A percentile compares a stretch with the other conserved stretches of the same genome.
Conservation (phyloP, 1,140 invertebrate genomes). For the Galendromus occidentalis region DNA sequence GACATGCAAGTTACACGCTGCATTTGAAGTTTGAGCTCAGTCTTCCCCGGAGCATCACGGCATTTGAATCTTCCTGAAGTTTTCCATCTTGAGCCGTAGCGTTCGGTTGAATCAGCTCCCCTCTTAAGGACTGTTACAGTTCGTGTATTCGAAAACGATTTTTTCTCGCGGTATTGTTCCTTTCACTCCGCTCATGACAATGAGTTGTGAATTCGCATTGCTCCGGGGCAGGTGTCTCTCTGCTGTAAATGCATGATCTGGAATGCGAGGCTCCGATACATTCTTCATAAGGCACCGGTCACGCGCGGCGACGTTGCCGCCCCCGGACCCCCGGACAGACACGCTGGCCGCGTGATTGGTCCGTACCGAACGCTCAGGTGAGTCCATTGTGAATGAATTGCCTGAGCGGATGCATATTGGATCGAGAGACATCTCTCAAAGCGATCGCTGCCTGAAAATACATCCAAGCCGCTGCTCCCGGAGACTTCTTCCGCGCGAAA, state of each 20-base stretch:
- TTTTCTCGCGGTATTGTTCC: neutral
- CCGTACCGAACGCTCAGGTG: too few species aligned
- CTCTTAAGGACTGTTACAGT: neutral
- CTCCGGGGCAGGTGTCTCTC: neutral
- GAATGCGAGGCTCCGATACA: constrained; percentile 10
- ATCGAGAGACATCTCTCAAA: too few species aligned
- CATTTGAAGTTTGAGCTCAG: constrained; percentile 7
- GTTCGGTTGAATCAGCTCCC: neutral
- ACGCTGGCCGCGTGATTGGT: too few species aligned
- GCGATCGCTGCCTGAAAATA: too few species aligned
- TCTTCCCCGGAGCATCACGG: neutral
- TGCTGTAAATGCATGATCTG: constrained; percentile 11
- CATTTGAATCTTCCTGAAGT: neutral
- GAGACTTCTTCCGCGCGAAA: too few species aligned
- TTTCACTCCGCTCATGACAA: neutral
- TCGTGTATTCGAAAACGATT: neutral
- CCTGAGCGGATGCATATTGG: too few species aligned
- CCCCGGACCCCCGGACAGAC: too few species aligned
- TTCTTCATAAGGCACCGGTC: neutral
- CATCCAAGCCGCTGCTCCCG: too few species aligned
- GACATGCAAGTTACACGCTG: constrained; percentile 11
- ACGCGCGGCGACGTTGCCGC: too few species aligned
- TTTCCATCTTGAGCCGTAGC: neutral
- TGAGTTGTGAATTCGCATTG: neutral
- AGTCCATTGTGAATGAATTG: too few species aligned